Conservation (phyloP, 2,888 invertebrate species). For the Xestia ashworthii region DNA sequence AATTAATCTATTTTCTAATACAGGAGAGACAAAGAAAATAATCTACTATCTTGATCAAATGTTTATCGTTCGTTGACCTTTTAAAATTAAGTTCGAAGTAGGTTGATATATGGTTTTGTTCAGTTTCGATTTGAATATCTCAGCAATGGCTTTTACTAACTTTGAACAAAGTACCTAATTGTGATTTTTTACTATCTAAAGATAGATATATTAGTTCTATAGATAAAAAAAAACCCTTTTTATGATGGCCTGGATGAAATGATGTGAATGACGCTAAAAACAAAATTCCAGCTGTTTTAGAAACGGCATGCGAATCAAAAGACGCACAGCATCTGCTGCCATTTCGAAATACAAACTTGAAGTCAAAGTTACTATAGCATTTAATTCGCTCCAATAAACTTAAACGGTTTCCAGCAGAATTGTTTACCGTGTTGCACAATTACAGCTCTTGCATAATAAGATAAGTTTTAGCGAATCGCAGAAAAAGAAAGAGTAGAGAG, state of each 20-base stretch:
- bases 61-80: slow-evolving; percentile 19
- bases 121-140: not conserved
- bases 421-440: slow-evolving; percentile 52
- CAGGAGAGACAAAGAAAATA: slow-evolving; percentile 2
- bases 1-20: not conserved
- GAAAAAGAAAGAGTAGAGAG: not conserved
- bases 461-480: slow-evolving; percentile 40
- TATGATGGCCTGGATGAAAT: not conserved
- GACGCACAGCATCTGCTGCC: slow-evolving; percentile 32
- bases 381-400: slow-evolving; percentile 55
- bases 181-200: not conserved
- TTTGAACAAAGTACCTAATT: not conserved
- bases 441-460: slow-evolving; percentile 45
- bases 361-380: slow-evolving; percentile 47
- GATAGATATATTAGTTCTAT: not conserved
- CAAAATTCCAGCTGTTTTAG: not conserved
- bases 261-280: not conserved
- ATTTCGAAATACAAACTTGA: slow-evolving; percentile 42
- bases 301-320: not conserved
- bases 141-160: not conserved
- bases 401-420: slow-evolving; percentile 55
- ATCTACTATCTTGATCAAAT: not conserved
- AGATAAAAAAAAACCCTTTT: not conserved
- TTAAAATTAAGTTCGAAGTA: not conserved
- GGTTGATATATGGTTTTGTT: not conserved